Evolutionary conservation across 2,113 vertebrate species (phyloP), one percentile per base, ranked within the genome.

Genomic region (Acrocephalus kingi): DNA sequence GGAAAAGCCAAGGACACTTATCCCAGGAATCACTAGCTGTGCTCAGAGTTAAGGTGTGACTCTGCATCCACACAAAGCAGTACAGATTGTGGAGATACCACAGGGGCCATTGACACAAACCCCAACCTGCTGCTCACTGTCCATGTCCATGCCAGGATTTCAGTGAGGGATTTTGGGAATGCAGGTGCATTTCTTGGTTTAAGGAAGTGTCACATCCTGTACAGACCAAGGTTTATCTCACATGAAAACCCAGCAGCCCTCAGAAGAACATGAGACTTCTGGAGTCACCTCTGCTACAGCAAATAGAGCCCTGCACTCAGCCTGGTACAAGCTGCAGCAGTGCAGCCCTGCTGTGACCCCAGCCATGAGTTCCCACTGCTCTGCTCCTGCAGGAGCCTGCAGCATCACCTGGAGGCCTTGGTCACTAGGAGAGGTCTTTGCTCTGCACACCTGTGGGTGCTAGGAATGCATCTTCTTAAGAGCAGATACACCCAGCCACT

Each of bases 341-440:
- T 35, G 24, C 48, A 75, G 61, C 54, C 20, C 55, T 45, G 14
- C 69, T 69, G 76, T 33, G 27, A 73, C 20, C 22, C 48, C 37
- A 59, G 30, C 25, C 28, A 33, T 0, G 0, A 16, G 13, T 28
- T 80, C n/a, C 41, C 23, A 51, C 27, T 1, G 0, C 43, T 68
- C 49, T 43, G 33, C 58, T 63, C 11, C 39, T 39, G 24, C 35
- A 23, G 27, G n/a, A 84, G 8, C n/a, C 59, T 74, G 61, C 51
- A 62, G 43, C 71, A 88, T 56, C 33, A 5, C 45, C 48, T 63
- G 52, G 19, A 79, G 27, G 15, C 10, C 11, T 6, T 15, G 31
- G 8, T 55, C 58, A 82, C 25, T 55, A 41, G 45, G 51, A 69
- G 11, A 35, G 18, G 10, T 51, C 46, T 68, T 69, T 67, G 45